phyloP scores from a whole-genome alignment of 2,113 vertebrate species.

The Ceratotherium simum region DNA sequence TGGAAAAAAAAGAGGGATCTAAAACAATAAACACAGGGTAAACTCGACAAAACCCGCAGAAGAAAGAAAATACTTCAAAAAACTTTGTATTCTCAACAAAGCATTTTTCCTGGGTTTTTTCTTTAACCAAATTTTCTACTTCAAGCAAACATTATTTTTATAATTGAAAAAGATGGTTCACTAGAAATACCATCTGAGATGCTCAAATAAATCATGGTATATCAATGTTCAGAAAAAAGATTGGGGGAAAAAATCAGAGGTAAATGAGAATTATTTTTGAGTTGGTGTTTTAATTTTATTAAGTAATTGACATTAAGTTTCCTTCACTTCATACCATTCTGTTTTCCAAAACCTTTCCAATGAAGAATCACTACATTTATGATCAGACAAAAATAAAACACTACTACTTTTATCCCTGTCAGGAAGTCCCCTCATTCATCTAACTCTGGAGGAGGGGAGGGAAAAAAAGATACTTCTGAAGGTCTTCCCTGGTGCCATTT shows the following conservation, averaged over 20 bases:
- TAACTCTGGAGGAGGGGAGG: not conserved
- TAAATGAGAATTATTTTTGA: not conserved
- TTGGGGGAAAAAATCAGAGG: not conserved
- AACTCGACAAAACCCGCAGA: not conserved
- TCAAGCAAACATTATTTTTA: not conserved
- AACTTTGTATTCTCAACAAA: not conserved
- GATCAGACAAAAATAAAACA: not conserved
- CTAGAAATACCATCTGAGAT: slow-evolving; percentile 4
- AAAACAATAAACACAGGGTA: not conserved
- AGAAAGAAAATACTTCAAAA: not conserved
- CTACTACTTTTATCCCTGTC: not conserved
- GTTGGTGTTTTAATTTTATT: slow-evolving; percentile 64
- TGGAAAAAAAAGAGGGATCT: not conserved
- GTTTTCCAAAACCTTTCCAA: slow-evolving; percentile 45
- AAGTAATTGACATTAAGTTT: slow-evolving; percentile 21
- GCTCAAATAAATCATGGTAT: slow-evolving; percentile 9
- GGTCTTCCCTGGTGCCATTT: not conserved
- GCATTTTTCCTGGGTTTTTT: slow-evolving; percentile 2
- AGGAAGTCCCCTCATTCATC: not conserved
- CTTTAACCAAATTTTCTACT: slow-evolving; percentile 50
- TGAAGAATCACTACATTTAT: not conserved
- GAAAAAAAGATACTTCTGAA: not conserved
- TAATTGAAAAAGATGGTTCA: not conserved
- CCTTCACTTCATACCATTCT: slow-evolving; percentile 20
- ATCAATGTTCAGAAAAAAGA: not conserved